A percentile compares a stretch with the other conserved stretches of the same genome.
Evolutionary conservation across 1,140 invertebrate species (phyloP).

Genomic region (Lepidurus packardi): DNA sequence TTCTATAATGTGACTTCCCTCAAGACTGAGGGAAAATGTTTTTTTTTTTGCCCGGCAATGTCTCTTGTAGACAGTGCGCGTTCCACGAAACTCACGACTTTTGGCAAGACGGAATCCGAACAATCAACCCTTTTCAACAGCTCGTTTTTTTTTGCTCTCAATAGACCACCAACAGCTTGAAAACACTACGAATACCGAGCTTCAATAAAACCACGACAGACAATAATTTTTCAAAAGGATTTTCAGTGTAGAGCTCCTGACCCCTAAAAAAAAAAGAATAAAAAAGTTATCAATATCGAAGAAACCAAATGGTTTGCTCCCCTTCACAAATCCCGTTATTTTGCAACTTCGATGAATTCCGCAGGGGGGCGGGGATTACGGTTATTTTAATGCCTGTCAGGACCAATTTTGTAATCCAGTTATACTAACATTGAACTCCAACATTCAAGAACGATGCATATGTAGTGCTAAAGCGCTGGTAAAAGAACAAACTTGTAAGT

Average conservation of each 20-base stretch:
- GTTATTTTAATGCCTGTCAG: too few species aligned
- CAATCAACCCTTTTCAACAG: conserved; percentile 16
- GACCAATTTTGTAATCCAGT: too few species aligned
- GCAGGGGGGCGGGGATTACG: too few species aligned
- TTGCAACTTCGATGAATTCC: too few species aligned
- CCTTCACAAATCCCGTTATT: too few species aligned
- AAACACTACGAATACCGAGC: background rate
- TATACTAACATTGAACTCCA: too few species aligned
- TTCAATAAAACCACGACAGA: background rate
- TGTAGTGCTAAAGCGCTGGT: too few species aligned
- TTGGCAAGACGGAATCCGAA: background rate
- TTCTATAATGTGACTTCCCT: background rate
- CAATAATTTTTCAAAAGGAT: background rate
- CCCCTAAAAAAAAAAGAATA: background rate
- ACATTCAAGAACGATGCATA: too few species aligned
- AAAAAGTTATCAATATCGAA: background rate
- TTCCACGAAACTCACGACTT: conserved; percentile 10
- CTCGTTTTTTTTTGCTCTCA: background rate
- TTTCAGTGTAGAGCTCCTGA: background rate
- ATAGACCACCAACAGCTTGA: background rate
- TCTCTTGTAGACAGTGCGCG: background rate
- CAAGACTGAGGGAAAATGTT: background rate
- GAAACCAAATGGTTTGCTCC: too few species aligned
- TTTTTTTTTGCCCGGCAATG: background rate
- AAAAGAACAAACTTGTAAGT: too few species aligned